A percentile compares a stretch with the other conserved stretches of the same genome.
phyloP scores from a whole-genome alignment of 2,113 vertebrate species.

The Prionailurus viverrinus region DNA sequence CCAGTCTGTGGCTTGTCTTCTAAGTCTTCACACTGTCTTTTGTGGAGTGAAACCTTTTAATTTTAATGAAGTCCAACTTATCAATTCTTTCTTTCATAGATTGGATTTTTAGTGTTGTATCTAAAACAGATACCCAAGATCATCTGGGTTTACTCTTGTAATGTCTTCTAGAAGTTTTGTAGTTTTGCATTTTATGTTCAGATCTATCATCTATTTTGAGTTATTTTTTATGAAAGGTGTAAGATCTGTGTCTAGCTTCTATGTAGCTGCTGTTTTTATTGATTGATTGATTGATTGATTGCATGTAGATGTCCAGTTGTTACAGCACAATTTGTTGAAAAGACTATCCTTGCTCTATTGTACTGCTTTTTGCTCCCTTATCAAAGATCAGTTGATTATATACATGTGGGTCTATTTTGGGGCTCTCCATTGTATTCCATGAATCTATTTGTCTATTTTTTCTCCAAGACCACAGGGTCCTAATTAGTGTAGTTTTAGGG shows the following conservation, averaged over 20 bases:
- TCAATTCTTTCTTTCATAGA: neutral
- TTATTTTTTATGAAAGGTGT: neutral
- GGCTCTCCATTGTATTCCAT: neutral
- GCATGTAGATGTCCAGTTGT: neutral
- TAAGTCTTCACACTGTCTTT: neutral
- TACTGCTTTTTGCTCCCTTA: neutral
- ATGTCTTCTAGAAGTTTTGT: neutral
- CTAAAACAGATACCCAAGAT: neutral
- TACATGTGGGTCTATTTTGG: neutral
- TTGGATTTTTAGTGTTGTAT: neutral
- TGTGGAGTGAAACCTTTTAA: neutral
- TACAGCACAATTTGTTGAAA: neutral
- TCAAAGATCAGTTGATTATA: neutral
- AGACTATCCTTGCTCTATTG: neutral
- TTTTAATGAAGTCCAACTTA: neutral
- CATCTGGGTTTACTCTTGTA: neutral
- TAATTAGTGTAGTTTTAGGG: neutral
- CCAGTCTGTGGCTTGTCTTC: neutral
- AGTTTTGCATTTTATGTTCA: neutral
- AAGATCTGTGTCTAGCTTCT: neutral
- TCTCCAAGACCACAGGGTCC: neutral
- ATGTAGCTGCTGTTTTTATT: neutral
- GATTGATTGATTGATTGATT: too few relatives aligned
- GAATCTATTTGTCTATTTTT: neutral
- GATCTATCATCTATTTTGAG: neutral